Conservation (phyloP, 2,888 invertebrate species). For the Papilio gigon region DNA sequence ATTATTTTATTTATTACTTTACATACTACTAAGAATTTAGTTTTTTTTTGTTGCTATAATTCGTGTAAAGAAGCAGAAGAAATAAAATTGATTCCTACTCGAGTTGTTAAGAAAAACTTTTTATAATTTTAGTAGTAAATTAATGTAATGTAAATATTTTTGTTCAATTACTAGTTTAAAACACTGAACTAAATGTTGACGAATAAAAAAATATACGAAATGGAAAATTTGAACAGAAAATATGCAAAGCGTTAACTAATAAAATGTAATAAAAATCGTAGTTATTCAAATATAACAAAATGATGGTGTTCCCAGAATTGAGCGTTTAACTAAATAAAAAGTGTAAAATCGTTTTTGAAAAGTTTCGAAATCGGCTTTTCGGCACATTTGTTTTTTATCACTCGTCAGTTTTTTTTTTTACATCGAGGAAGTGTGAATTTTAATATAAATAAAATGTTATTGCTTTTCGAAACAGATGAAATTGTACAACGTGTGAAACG, state of each 20-base stretch:
- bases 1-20: too few relatives aligned
- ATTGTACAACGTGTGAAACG: too few relatives aligned
- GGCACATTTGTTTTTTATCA: background rate
- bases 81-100: too few relatives aligned
- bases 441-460: background rate
- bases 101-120: too few relatives aligned
- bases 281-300: background rate
- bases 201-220: background rate
- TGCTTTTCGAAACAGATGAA: too few relatives aligned
- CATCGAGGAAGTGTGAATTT: constrained; percentile 7
- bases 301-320: background rate
- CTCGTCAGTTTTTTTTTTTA: constrained; percentile 2
- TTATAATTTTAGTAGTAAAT: too few relatives aligned
- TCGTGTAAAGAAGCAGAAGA: too few relatives aligned
- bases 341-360: background rate
- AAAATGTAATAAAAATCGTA: background rate
- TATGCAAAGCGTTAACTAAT: background rate
- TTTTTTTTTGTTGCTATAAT: too few relatives aligned
- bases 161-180: too few relatives aligned
- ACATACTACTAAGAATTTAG: too few relatives aligned
- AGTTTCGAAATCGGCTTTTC: background rate
- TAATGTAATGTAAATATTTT: too few relatives aligned
- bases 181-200: too few relatives aligned
- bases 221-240: background rate
- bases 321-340: background rate